Conservation (phyloP, 1,140 invertebrate genomes). For the Frieseomelitta varia region DNA sequence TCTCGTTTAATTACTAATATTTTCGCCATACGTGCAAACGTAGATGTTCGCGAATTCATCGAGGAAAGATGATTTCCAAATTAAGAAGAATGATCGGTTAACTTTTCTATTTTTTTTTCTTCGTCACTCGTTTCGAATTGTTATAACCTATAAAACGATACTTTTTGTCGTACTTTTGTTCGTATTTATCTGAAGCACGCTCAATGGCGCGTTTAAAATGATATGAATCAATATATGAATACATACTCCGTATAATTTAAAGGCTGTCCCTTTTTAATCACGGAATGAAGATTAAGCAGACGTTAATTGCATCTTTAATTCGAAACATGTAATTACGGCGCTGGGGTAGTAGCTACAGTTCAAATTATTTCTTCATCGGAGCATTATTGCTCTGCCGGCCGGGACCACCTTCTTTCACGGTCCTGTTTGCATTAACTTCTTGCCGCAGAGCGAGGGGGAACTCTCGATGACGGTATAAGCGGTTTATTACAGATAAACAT, state of each 20-base stretch:
- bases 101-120: neutral
- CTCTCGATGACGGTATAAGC: neutral
- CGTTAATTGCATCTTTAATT: slow-evolving; percentile 36
- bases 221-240: neutral
- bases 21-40: slow-evolving; percentile 23
- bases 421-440: neutral
- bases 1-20: slow-evolving; percentile 42
- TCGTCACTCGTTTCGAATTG: neutral
- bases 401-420: neutral
- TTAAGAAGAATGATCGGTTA: neutral
- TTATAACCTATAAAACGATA: neutral
- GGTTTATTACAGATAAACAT: slow-evolving; percentile 60
- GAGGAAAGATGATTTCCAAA: no score
- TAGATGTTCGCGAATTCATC: neutral
- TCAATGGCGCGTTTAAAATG: neutral
- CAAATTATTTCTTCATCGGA: slow-evolving; percentile 23
- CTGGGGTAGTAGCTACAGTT: neutral
- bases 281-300: slow-evolving; percentile 10
- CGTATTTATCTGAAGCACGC: neutral
- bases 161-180: neutral
- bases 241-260: neutral
- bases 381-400: neutral
- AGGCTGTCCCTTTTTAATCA: neutral
- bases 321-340: neutral
- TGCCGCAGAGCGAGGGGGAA: no score